Conservation (phyloP, 2,113 vertebrate genomes). For the Sinocyclocheilus maitianheensis region DNA sequence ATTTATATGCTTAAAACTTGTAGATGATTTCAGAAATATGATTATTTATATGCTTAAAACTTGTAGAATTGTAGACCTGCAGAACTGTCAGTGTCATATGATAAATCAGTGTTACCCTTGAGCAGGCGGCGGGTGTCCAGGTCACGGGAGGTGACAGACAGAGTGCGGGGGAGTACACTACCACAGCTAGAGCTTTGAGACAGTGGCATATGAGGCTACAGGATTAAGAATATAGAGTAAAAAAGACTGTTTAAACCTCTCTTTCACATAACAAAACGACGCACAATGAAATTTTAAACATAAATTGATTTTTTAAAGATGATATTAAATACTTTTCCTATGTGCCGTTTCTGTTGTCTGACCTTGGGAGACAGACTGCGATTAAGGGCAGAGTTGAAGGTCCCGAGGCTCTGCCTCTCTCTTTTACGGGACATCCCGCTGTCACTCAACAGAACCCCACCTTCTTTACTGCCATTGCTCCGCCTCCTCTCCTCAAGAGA, state of each 20-base stretch:
- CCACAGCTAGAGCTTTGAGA: slow-evolving; percentile 93
- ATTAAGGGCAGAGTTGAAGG: slow-evolving; percentile 83
- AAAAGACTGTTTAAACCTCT: slow-evolving; percentile 10
- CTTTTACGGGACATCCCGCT: slow-evolving; percentile 83
- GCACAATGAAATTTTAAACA: no score
- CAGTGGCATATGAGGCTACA: slow-evolving; percentile 84
- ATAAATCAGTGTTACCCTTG: slow-evolving; percentile 77
- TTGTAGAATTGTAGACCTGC: not conserved
- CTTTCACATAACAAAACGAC: not conserved
- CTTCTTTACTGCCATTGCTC: slow-evolving; percentile 83
- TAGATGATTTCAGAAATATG: not conserved
- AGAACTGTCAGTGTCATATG: not conserved
- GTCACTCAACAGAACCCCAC: slow-evolving; percentile 78
- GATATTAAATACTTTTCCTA: slow-evolving; percentile 23
- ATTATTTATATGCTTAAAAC: not conserved
- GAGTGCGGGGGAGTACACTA: slow-evolving; percentile 81
- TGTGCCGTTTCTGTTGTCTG: slow-evolving; percentile 25
- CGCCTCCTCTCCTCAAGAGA: slow-evolving; percentile 86
- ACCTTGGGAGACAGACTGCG: slow-evolving; percentile 82
- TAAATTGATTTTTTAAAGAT: not conserved
- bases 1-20: not conserved
- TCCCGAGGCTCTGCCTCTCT: slow-evolving; percentile 71
- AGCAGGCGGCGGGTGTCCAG: slow-evolving; percentile 78
- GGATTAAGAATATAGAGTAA: slow-evolving; percentile 12
- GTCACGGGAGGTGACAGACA: slow-evolving; percentile 82